These are phyloP conservation scores for Platycnemis pennipes DNA, from an alignment of 2,888 invertebrate genomes.

Conservation along the genomic window DNA sequence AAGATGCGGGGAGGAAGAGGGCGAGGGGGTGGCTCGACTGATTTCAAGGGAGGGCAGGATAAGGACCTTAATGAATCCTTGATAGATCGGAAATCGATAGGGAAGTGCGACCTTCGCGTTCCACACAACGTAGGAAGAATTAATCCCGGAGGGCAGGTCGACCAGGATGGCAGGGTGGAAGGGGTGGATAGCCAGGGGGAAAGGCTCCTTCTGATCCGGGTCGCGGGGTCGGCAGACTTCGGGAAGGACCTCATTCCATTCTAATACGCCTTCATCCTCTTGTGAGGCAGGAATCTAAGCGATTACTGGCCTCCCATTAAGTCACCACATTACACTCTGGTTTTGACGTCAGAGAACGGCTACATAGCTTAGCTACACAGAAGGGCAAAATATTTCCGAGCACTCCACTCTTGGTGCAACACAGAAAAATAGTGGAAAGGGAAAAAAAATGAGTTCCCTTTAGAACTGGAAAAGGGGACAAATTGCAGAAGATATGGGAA, in stretches of 20 bases:
- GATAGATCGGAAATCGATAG: slow-evolving; percentile 50
- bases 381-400: background rate
- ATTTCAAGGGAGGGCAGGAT: background rate
- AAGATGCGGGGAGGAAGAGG: background rate
- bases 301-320: background rate
- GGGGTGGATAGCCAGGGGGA: background rate
- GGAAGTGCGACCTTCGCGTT: slow-evolving; percentile 50
- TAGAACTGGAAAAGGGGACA: background rate
- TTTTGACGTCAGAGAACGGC: background rate
- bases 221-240: background rate
- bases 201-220: background rate
- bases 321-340: background rate
- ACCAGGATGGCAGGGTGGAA: background rate
- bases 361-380: background rate
- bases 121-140: slow-evolving; percentile 6
- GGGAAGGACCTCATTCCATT: background rate
- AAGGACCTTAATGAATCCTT: slow-evolving; percentile 50
- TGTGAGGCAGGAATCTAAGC: background rate
- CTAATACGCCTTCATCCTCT: background rate
- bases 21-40: background rate
- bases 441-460: no score
- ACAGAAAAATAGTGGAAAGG: background rate
- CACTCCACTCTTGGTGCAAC: background rate
- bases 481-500: no score
- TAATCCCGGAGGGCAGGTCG: background rate